Conservation (phyloP, 1,140 invertebrate species). For the Argopecten irradians region DNA sequence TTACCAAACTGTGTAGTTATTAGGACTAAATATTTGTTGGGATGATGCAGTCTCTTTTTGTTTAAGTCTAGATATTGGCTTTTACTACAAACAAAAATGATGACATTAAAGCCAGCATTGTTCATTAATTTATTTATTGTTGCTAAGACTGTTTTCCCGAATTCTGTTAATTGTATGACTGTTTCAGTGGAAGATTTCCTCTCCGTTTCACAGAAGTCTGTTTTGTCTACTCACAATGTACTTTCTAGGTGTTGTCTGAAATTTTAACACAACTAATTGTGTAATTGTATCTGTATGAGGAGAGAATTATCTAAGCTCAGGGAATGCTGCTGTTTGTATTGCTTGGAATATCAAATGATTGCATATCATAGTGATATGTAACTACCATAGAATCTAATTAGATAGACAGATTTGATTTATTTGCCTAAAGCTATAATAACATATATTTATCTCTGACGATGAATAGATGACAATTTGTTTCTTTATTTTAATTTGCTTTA, state of each 20-base stretch:
- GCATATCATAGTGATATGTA: too few relatives aligned
- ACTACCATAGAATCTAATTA: not conserved
- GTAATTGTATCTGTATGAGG: not conserved
- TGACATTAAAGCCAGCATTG: not conserved
- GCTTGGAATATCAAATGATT: not conserved
- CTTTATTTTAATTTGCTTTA: too few relatives aligned
- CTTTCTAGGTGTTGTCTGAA: not conserved
- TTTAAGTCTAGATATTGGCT: too few relatives aligned
- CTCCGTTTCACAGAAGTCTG: not conserved
- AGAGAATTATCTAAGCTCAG: not conserved
- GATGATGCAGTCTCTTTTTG: too few relatives aligned
- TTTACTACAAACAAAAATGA: not conserved
- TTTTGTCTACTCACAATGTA: not conserved
- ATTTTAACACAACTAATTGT: not conserved
- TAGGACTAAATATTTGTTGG: too few relatives aligned
- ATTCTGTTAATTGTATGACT: not conserved
- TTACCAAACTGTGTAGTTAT: too few relatives aligned
- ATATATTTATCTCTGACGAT: not conserved
- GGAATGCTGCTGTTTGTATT: slow-evolving; percentile 6
- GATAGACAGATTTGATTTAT: not conserved
- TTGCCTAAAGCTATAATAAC: not conserved
- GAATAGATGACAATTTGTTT: too few relatives aligned
- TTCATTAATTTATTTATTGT: not conserved
- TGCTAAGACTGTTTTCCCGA: not conserved
- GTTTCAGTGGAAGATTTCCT: not conserved